These are phyloP conservation scores for Callaeas wilsoni DNA, from an alignment of 2,113 vertebrate genomes.

Conservation along the genomic window DNA sequence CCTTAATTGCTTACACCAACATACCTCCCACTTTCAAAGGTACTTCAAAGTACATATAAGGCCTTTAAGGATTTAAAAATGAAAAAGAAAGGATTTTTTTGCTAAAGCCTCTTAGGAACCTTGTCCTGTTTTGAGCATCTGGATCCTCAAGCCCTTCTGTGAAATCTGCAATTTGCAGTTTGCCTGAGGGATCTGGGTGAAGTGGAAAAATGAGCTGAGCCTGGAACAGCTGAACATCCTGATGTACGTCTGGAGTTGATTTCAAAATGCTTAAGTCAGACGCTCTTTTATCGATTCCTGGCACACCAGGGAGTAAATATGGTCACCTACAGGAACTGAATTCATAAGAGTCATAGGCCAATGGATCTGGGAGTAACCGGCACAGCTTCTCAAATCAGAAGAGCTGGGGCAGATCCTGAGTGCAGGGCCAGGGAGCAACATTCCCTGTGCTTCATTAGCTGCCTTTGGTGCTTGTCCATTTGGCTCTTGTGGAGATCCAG, in stretches of 20 bases:
- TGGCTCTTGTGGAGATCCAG: neutral
- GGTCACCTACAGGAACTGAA: neutral
- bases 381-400: neutral
- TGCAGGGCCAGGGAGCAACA: neutral
- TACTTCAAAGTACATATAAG: neutral
- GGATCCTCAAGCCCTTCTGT: neutral
- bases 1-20: neutral
- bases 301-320: neutral
- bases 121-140: neutral
- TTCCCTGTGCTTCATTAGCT: neutral
- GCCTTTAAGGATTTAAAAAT: neutral
- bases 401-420: neutral
- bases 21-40: neutral
- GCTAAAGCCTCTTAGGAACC: neutral
- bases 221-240: neutral
- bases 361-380: neutral
- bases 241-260: neutral
- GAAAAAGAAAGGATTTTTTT: neutral
- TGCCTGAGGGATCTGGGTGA: neutral
- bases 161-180: neutral
- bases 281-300: neutral
- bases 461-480: neutral
- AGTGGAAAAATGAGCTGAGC: neutral
- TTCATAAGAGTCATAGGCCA: accelerated
- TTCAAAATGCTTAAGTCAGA: neutral